Base-by-base conservation (phyloP, 2,888 invertebrate species). In the Sinopyrophorus schimmeli region DNA sequence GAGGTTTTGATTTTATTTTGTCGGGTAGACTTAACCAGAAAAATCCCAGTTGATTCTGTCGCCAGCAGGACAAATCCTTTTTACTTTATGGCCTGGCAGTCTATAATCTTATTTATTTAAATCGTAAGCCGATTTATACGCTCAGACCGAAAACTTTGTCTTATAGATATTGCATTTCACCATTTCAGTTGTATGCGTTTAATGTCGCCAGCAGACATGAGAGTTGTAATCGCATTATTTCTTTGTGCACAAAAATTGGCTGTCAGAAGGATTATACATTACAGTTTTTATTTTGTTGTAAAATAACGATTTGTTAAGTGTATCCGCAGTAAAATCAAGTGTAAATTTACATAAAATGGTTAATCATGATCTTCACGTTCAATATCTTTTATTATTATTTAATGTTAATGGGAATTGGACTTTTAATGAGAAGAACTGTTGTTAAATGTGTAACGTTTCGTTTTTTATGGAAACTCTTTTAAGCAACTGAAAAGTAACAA, bases 111-210 rank as follows among this genome's bases (percentile, higher is more conserved):
- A 46, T 50, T 46, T 50, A 34, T 50, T 50, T 50, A 50, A 50
- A 50, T 49, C 40, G 43, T 50, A 50, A 50, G 50, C 50, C 44
- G 50, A 50, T 50, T 50, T 50, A 39, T 49, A 38, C 42, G 48
- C 42, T 42, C 23, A 48, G 42, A 28, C 31, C 30, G 30, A 35
- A 49, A 49, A 43, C 38, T 46, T 46, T 38, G 39, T 49, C 43
- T 43, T 39, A 48, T 47, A 32, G 49, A 49, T 43, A 49, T 43
- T 49, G 34, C 34, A 44, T 43, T 49, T 43, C 42, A 49, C 23
- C 20, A 35, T 34, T 12, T 16, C 32, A 34, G 26, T 35, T 43
- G 42, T 42, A 42, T 48, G 43, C 31, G 38, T 43, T 49, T 20
- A 38, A 16, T 38, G 49, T 43, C 21, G 23, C 15, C 31, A 20